Evolutionary conservation across 2,888 invertebrate genomes (phyloP).

Genomic region (Lydus trimaculatus): DNA sequence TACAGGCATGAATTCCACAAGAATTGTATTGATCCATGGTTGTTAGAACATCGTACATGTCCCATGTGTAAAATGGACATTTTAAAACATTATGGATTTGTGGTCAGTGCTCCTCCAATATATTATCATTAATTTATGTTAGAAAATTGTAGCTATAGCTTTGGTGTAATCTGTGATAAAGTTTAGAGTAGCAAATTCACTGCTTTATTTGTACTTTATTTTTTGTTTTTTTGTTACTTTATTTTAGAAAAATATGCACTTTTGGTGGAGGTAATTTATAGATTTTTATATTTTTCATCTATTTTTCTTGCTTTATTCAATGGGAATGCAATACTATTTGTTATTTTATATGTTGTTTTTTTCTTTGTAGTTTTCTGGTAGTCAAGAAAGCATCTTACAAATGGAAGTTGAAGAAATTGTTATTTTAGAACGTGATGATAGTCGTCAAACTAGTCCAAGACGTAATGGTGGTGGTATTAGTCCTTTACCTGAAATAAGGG

Average conservation of each 20-base stretch:
- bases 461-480: constrained; percentile 53
- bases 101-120: constrained; percentile 70
- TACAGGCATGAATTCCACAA: constrained; percentile 94
- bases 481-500: constrained; percentile 59
- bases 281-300: constrained; percentile 7
- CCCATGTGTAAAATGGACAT: constrained; percentile 99
- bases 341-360: background rate
- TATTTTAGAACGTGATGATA: constrained; percentile 51
- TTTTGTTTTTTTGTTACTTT: constrained; percentile 35
- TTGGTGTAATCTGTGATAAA: constrained; percentile 43
- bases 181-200: constrained; percentile 38
- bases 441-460: constrained; percentile 49
- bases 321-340: background rate
- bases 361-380: constrained; percentile 80
- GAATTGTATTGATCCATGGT: constrained; percentile 95
- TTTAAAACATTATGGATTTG: constrained; percentile 86
- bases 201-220: constrained; percentile 34
- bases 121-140: constrained; percentile 33
- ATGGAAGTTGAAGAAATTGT: constrained; percentile 69
- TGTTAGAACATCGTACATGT: constrained; percentile 92
- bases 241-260: constrained; percentile 34
- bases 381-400: constrained; percentile 84
- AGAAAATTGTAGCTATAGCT: constrained; percentile 28
- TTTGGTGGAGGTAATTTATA: constrained; percentile 55
- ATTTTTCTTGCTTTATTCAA: background rate